Conservation (phyloP, 2,888 invertebrate genomes). For the Drosophila acutilabella region DNA sequence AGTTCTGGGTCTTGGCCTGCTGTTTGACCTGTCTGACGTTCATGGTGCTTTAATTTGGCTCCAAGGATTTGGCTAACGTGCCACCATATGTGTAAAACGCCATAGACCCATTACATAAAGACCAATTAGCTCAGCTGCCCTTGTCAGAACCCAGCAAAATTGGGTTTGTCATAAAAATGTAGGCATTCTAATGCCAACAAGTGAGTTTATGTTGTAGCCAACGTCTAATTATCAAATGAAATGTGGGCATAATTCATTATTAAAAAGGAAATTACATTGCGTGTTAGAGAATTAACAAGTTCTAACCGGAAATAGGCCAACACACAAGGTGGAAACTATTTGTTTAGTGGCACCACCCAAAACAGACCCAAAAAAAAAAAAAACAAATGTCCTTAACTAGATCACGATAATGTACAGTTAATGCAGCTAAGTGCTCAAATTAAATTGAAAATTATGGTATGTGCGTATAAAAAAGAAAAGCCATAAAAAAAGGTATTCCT, state of each 20-base stretch:
- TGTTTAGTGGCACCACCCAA: slow-evolving; percentile 5
- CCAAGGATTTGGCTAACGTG: slow-evolving; percentile 43
- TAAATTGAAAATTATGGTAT: slow-evolving; percentile 12
- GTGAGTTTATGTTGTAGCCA: slow-evolving; percentile 11
- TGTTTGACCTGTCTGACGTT: slow-evolving; percentile 15
- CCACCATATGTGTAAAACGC: slow-evolving; percentile 9
- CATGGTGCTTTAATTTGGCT: slow-evolving; percentile 48
- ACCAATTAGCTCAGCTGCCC: slow-evolving; percentile 29
- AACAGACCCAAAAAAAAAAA: neutral
- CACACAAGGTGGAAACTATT: slow-evolving; percentile 38
- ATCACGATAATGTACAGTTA: slow-evolving; percentile 12
- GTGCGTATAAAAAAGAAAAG: neutral
- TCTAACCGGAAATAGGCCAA: slow-evolving; percentile 23
- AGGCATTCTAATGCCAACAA: neutral
- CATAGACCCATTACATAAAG: slow-evolving; percentile 24
- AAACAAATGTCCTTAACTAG: slow-evolving; percentile 2
- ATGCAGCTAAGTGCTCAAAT: slow-evolving; percentile 15
- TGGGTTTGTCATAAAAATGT: slow-evolving; percentile 28
- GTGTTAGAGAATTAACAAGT: slow-evolving; percentile 63
- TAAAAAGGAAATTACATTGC: slow-evolving; percentile 70
- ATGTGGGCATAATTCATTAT: slow-evolving; percentile 53
- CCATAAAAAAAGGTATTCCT: neutral
- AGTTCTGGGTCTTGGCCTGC: neutral
- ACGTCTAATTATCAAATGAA: slow-evolving; percentile 65
- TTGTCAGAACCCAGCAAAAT: slow-evolving; percentile 43